Percentiles rank a stretch among this genome's conserved stretches.
phyloP scores from a whole-genome alignment of 2,797 vertebrate genomes.

The Hoplostethus atlanticus region DNA sequence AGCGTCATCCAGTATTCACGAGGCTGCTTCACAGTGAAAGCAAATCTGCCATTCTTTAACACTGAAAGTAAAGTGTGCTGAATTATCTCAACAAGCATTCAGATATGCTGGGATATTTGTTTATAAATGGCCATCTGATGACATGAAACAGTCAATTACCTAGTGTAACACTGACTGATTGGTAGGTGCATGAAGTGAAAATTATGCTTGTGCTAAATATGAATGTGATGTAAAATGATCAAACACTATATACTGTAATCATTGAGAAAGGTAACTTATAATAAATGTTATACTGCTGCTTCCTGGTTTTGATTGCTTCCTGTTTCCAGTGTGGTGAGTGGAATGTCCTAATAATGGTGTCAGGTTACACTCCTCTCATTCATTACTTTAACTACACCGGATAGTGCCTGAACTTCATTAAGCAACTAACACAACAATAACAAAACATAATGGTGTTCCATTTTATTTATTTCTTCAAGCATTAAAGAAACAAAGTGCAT shows the following conservation, averaged over 20 bases:
- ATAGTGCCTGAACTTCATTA: constrained; percentile 17
- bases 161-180: background rate
- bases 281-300: constrained; percentile 61
- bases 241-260: constrained; percentile 48
- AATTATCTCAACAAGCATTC: background rate
- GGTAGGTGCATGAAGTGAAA: constrained; percentile 24
- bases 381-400: constrained; percentile 27
- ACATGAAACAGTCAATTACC: background rate
- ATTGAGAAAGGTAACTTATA: constrained; percentile 47
- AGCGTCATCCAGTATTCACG: constrained; percentile 22
- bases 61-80: background rate
- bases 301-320: constrained; percentile 5
- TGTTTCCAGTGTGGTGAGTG: constrained; percentile 8
- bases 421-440: constrained; percentile 20
- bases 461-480: background rate
- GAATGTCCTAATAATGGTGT: constrained; percentile 4
- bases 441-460: background rate
- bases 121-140: background rate
- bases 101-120: background rate
- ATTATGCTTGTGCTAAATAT: constrained; percentile 11
- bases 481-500: background rate
- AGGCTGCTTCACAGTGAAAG: constrained; percentile 7
- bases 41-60: constrained; percentile 9
- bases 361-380: constrained; percentile 22
- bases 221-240: constrained; percentile 16